Conservation (phyloP, 2,797 vertebrate genomes). For the Micrastur ruficollis region DNA sequence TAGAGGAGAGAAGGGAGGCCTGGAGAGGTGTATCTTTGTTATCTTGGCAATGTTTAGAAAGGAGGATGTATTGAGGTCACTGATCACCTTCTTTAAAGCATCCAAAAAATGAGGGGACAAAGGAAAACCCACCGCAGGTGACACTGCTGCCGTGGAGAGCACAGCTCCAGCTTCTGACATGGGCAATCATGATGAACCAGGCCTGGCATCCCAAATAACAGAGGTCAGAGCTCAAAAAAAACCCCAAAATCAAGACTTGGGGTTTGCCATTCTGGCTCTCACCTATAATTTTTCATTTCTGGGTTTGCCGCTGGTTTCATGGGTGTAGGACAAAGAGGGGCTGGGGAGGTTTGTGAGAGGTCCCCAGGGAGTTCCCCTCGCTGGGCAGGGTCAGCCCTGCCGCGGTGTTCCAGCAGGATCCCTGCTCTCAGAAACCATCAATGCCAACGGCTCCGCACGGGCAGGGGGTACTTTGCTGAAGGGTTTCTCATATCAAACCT, state of each 20-base stretch:
- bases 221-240: not conserved
- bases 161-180: not conserved
- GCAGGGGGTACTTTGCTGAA: not conserved
- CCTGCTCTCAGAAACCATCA: not conserved
- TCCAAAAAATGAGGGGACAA: not conserved
- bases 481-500: not conserved
- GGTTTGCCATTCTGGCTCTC: not conserved
- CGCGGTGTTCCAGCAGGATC: rapidly evolving
- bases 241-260: rapidly evolving
- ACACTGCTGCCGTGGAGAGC: not conserved
- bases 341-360: not conserved
- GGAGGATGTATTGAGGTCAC: not conserved
- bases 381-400: rapidly evolving
- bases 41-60: not conserved
- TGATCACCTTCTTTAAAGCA: not conserved
- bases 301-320: not conserved
- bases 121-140: not conserved
- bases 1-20: not conserved
- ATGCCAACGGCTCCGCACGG: rapidly evolving
- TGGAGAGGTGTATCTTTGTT: not conserved
- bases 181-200: not conserved
- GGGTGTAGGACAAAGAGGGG: not conserved
- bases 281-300: not conserved
- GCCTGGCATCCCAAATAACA: not conserved
- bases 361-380: rapidly evolving